Evolutionary conservation across 2,113 vertebrate species (phyloP), one percentile per base, ranked within the genome.

Genomic region (Gavialis gangeticus): DNA sequence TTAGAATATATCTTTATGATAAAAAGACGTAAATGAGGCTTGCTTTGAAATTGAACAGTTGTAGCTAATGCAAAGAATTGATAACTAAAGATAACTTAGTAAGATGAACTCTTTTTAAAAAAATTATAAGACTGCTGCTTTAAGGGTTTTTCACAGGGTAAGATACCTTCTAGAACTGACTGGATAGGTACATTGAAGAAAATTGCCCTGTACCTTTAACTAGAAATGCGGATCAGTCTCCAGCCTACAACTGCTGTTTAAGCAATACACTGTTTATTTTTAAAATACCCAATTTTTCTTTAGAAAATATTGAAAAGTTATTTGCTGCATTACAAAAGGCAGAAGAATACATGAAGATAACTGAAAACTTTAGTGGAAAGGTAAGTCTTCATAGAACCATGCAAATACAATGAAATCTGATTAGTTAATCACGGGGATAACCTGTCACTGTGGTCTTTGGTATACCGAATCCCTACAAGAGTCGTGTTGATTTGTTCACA

Each of bases 301-400:
- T 19, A 96, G 95, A 97, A 98, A 98, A 98, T 86, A 81, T 98
- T 80, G 98, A 96, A 59, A 99, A 98, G 95, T 96, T 99, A 81
- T 97, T 99, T 78, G 88, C 97, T 92, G 99, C 99, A 84, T 95
- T 99, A 24, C 97, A 98, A 96, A 98, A 98, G 91, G 99, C 99
- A 86, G 99, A 99, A 92, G 98, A 97, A 2, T 99, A 98, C 69
- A 98, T 99, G 99, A 96, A 98, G 77, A 97, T 97, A 86, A 98
- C 99, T 0, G 97, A 97, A 27, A 97, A 85, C 94, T 99, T 99
- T 96, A 98, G 71, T 75, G 99, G 99, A 69, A 99, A 99, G 98
- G 99, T 99, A 97, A 10, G 59, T 81, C 56, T 63, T 46, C 46
- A 46, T 46, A 46, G 46, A 46, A 46, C 46, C 46, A 46, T 46